Evolutionary conservation across 2,888 invertebrate genomes (phyloP), one percentile per base, ranked within the genome.

Genomic region (Oxystoma pomonae): DNA sequence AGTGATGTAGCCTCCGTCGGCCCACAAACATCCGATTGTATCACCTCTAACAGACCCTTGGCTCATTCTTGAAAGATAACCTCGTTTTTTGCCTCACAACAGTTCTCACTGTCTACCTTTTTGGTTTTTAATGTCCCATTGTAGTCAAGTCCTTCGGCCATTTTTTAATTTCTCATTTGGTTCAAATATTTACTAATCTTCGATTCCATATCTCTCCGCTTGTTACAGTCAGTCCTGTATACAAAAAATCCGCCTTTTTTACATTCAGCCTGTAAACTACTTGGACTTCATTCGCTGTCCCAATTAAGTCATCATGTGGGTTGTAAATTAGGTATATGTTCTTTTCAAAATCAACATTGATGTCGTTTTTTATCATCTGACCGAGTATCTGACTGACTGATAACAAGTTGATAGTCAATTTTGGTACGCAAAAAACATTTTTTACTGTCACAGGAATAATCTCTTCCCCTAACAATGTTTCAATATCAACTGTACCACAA

Each of bases 71-170:
- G 61, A 76, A 76, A 16, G 74, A 72, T 52, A 72, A 67, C 18
- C 74, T 65, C 1, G 60, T 12, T 72, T 59, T 74, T 75, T 0
- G 69, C 75, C 60, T 75, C 73, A 71, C 62, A 70, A 58, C 73
- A 69, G 17, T 61, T 55, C 58, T 52, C 59, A 60, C 65, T 65
- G 35, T 65, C 57, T 17, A 57, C 12, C 49, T 61, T 60, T 3
- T 17, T 49, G 5, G 35, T 18, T 55, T 55, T 55, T 3, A 51
- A n/a, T 12, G n/a, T 12, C 16, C 51, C 65, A 16, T 22, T 53
- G 21, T 18, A 59, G 9, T 53, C 12, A 5, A 63, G 17, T 12
- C 65, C 65, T 50, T 57, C 53, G 2, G 63, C 62, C 12, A 58
- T 22, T 35, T 60, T 62, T 35, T 35, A 12, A 57, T 60, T 52